These are phyloP conservation scores for Eristalinus sepulchralis DNA, from an alignment of 2,888 invertebrate genomes.

Conservation along the genomic window DNA sequence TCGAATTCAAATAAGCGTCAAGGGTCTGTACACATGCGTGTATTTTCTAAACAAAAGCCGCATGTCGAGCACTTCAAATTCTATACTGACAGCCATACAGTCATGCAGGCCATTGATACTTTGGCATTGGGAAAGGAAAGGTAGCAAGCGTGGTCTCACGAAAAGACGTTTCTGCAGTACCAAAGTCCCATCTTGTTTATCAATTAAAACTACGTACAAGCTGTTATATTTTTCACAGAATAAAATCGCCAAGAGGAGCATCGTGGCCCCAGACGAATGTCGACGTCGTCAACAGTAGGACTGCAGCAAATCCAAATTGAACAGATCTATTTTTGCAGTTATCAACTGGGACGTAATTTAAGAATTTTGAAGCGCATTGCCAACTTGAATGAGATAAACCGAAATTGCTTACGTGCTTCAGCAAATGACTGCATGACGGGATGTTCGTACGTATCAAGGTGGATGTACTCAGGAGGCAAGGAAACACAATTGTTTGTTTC, in stretches of 20 bases:
- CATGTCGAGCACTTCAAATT: no score
- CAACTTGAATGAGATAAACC: background rate
- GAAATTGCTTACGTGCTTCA: background rate
- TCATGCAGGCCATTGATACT: no score
- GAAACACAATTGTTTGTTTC: background rate
- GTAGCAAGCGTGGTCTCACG: no score
- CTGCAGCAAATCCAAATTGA: slow-evolving; percentile 2
- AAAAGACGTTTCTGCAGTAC: no score
- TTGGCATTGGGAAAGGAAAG: no score
- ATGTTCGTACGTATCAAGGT: background rate
- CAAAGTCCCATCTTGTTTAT: background rate
- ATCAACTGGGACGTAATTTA: background rate
- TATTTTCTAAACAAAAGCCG: no score
- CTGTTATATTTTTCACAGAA: background rate
- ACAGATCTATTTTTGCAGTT: slow-evolving; percentile 35
- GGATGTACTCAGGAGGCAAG: background rate
- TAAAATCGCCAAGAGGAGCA: background rate
- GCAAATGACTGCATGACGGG: background rate
- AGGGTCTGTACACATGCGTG: no score
- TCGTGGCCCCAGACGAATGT: background rate
- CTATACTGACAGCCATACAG: no score
- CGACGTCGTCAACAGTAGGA: slow-evolving; percentile 1
- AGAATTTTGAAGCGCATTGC: background rate
- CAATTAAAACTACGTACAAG: background rate
- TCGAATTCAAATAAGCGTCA: no score